Base-by-base conservation (phyloP, 2,113 vertebrate species). In the Callaeas wilsoni region DNA sequence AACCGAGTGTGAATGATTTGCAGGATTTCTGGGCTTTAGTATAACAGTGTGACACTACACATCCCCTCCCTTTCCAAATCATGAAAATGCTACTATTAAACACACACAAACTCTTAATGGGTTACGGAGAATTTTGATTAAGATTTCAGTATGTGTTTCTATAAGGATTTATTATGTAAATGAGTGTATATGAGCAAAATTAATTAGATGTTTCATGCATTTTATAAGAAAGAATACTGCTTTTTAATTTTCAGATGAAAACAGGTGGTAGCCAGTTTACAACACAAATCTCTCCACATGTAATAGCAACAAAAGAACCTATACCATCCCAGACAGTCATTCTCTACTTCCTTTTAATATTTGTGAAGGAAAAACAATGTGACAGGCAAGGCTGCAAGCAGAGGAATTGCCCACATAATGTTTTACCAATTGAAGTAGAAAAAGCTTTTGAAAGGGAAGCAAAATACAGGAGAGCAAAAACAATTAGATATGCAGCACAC, bases 381-480 rank as follows among this genome's bases (percentile, higher is more conserved):
- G 91, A 89, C 77, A 93, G 77, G 84, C 69, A 95, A 89, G 95
- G 65, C 89, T 91, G 81, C 87, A 79, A 95, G 89, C 65, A 89
- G 84, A 94, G 81, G 84, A 91, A 94, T 89, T 89, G 81, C 77
- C 84, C 81, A 89, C 65, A 91, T 91, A 89, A 89, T 87, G 91
- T 91, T 95, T 91, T 96, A 94, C 82, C 89, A 89, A 76, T 81
- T 92, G 92, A 55, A 84, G 44, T 41, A 86, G 82, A 87, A 95
- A 92, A 91, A 86, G 71, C 85, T 88, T 86, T 93, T 92, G 88
- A 95, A 90, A 92, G 83, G 52, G n/a, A 84, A 94, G 56, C 55
- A 90, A 97, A 95, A 84, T 93, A 93, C 47, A 81, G 87, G 76
- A 95, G 29, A 95, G 73, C 62, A 96, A 90, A 95, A 96, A 60